Percentiles rank a stretch among this genome's conserved stretches.
Evolutionary conservation across 2,113 vertebrate genomes (phyloP).

Genomic region (Probosciger aterrimus): DNA sequence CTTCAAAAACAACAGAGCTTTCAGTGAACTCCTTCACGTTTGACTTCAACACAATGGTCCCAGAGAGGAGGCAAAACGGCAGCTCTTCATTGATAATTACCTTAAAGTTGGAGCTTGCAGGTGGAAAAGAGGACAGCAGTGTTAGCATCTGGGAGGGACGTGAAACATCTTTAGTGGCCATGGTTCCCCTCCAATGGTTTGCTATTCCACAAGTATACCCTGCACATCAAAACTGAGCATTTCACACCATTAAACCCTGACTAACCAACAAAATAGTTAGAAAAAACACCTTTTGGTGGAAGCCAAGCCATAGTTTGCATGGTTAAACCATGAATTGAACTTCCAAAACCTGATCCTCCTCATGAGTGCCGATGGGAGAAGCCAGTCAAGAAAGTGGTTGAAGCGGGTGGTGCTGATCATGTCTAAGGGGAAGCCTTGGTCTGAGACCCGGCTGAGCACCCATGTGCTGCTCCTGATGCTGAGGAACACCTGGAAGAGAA

Average conservation of each 20-base stretch:
- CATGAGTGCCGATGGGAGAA: slow-evolving; percentile 71
- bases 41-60: slow-evolving; percentile 76
- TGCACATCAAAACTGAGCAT: neutral
- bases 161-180: accelerated
- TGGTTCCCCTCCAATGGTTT: neutral
- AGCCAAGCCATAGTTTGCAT: slow-evolving; percentile 81
- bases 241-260: neutral
- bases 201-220: neutral
- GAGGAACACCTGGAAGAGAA: slow-evolving; percentile 77
- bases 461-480: slow-evolving; percentile 80
- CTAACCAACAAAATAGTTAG: neutral
- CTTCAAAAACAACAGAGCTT: slow-evolving; percentile 78
- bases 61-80: slow-evolving; percentile 80
- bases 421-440: slow-evolving; percentile 75
- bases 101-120: slow-evolving; percentile 56
- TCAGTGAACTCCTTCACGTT: slow-evolving; percentile 74
- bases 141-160: neutral
- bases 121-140: neutral
- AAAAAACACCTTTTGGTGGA: slow-evolving; percentile 78
- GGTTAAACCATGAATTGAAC: slow-evolving; percentile 80
- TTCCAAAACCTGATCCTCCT: slow-evolving; percentile 69
- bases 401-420: slow-evolving; percentile 77
- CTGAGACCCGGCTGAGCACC: slow-evolving; percentile 72
- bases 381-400: slow-evolving; percentile 60
- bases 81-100: slow-evolving; percentile 78